These are phyloP conservation scores for Carpatolechia fugitivella DNA, from an alignment of 2,888 invertebrate genomes.

Conservation along the genomic window DNA sequence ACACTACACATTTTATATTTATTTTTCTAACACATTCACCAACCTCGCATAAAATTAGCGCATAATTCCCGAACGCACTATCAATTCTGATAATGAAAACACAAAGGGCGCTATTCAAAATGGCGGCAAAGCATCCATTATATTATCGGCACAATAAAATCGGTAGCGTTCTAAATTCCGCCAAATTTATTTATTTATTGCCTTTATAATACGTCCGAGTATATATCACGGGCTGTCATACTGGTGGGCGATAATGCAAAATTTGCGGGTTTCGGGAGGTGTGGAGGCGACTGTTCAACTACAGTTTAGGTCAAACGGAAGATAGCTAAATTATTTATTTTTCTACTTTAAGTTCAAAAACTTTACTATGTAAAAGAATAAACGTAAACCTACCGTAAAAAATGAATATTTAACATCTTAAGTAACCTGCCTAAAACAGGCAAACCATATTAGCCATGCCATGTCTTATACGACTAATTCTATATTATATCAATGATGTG, in stretches of 20 bases:
- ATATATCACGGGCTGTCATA: conserved; percentile 76
- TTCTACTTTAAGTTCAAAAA: no score
- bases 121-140: conserved; percentile 49
- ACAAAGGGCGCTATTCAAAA: conserved; percentile 46
- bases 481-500: no score
- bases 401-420: no score
- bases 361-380: no score
- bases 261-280: conserved; percentile 49
- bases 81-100: conserved; percentile 31
- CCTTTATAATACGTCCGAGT: conserved; percentile 76
- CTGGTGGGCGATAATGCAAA: conserved; percentile 75
- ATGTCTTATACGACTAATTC: no score
- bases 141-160: conserved; percentile 67
- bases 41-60: conserved; percentile 1
- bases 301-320: not conserved
- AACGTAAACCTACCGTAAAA: no score
- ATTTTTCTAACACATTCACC: conserved; percentile 5
- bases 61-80: conserved; percentile 18
- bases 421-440: no score
- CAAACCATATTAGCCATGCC: no score
- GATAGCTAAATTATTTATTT: not conserved
- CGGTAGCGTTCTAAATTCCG: conserved; percentile 71
- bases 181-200: conserved; percentile 76
- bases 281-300: conserved; percentile 39
- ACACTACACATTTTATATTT: no score